These are phyloP conservation scores for Drosophila fungiperda DNA, from an alignment of 2,888 invertebrate genomes.

Conservation along the genomic window DNA sequence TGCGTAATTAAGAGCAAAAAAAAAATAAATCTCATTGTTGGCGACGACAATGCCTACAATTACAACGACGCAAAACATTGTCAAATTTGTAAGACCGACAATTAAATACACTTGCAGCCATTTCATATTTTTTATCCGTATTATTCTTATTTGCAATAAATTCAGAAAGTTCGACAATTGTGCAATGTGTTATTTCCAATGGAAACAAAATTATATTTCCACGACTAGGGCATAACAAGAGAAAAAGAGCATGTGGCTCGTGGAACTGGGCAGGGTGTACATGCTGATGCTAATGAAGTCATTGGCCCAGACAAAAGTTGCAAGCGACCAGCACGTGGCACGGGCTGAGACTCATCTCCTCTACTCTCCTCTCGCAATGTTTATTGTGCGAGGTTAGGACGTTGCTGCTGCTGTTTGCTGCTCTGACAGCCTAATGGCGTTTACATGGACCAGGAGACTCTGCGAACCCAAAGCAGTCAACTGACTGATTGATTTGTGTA, in stretches of 20 bases:
- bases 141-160: background rate
- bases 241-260: constrained; percentile 30
- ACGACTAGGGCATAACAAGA: constrained; percentile 14
- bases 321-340: constrained; percentile 65
- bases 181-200: background rate
- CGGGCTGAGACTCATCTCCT: background rate
- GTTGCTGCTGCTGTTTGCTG: constrained; percentile 45
- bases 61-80: background rate
- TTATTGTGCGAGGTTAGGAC: constrained; percentile 73
- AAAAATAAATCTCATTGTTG: constrained; percentile 13
- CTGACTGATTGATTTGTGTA: constrained; percentile 74
- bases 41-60: constrained; percentile 22
- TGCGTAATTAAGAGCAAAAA: constrained; percentile 59
- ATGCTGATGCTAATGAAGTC: constrained; percentile 68
- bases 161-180: background rate
- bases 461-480: background rate
- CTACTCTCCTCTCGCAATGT: background rate
- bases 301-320: constrained; percentile 63
- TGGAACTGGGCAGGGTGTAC: background rate
- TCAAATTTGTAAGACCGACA: background rate
- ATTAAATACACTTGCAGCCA: constrained; percentile 2
- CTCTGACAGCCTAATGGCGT: constrained; percentile 58
- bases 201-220: background rate
- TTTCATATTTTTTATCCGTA: background rate
- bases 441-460: constrained; percentile 30